phyloP scores from a whole-genome alignment of 2,888 invertebrate species.

The Alcis repandata region DNA sequence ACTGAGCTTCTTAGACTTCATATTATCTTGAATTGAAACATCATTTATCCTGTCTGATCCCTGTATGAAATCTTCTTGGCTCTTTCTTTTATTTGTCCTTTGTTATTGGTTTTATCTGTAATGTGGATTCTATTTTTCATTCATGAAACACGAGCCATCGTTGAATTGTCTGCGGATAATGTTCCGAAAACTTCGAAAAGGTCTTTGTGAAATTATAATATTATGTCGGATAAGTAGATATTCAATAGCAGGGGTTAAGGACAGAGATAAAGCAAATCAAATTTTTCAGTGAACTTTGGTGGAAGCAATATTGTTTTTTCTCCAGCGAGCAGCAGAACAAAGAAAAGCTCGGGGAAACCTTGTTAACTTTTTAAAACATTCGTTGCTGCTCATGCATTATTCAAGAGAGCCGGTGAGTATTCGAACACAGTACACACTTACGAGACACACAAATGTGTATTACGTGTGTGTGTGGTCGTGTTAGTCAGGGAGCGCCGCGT shows the following conservation, averaged over 20 bases:
- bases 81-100: slow-evolving; percentile 31
- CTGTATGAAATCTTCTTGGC: slow-evolving; percentile 32
- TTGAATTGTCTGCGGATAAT: slow-evolving; percentile 17
- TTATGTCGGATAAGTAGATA: slow-evolving; percentile 18
- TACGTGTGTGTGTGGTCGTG: slow-evolving; percentile 50
- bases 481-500: slow-evolving; percentile 62
- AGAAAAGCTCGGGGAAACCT: slow-evolving; percentile 81
- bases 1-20: slow-evolving; percentile 35
- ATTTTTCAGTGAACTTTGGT: slow-evolving; percentile 60
- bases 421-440: slow-evolving; percentile 48
- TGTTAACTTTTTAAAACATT: slow-evolving; percentile 85
- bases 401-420: slow-evolving; percentile 69
- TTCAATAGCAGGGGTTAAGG: slow-evolving; percentile 21
- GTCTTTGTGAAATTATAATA: slow-evolving; percentile 11
- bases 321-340: slow-evolving; percentile 76
- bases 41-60: slow-evolving; percentile 38
- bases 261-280: slow-evolving; percentile 52
- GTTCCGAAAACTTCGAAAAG: slow-evolving; percentile 18
- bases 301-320: slow-evolving; percentile 77
- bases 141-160: slow-evolving; percentile 22
- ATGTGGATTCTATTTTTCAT: slow-evolving; percentile 33
- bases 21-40: slow-evolving; percentile 39
- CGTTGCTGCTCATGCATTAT: slow-evolving; percentile 80
- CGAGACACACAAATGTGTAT: slow-evolving; percentile 38
- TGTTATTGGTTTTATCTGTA: slow-evolving; percentile 29